Base-by-base conservation (phyloP, 1,140 invertebrate genomes). In the Metopolophium dirhodum region DNA sequence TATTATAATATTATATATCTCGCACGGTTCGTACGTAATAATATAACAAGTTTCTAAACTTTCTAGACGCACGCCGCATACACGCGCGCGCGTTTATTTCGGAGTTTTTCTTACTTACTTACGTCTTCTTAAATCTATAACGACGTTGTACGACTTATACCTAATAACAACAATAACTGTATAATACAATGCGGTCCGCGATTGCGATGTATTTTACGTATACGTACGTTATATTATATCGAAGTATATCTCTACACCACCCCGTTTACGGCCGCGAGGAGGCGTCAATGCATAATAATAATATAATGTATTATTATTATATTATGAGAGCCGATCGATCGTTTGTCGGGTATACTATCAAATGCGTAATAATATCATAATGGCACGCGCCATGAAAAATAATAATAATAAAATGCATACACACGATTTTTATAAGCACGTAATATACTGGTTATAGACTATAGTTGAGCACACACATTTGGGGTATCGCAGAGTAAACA, bases 21-120 rank as follows among this genome's bases (percentile, higher is more conserved):
- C n/a, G 61, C 30, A n/a, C 35, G 20, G 20, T 85, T 45, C 23
- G 41, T 85, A 45, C 22, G 23, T 45, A 45, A 45, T 11, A 18
- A 54, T 26, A 41, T 37, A 85, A 85, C 41, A 23, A 85, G 83
- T 85, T 85, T 85, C 41, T 85, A 85, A 85, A 85, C 83, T 85
- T 85, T 85, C 83, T 85, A 41, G 83, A 85, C 37, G 23, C 20
- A 85, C 41, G 20, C 35, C 7, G 9, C 7, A 83, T 37, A 37
- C 20, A 26, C 23, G 9, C 22, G 23, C 37, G 45, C 83, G 11
- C 23, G 37, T 14, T 41, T 41, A 41, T 85, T 85, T 23, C 23
- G 2, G 11, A 85, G 83, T 41, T 41, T 85, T 85, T 85, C 26
- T 41, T n/a, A n/a, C n/a, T 45, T n/a, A 35, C 9, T 30, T 41